phyloP scores from a whole-genome alignment of 2,888 invertebrate genomes.

The Cyclophora punctaria region DNA sequence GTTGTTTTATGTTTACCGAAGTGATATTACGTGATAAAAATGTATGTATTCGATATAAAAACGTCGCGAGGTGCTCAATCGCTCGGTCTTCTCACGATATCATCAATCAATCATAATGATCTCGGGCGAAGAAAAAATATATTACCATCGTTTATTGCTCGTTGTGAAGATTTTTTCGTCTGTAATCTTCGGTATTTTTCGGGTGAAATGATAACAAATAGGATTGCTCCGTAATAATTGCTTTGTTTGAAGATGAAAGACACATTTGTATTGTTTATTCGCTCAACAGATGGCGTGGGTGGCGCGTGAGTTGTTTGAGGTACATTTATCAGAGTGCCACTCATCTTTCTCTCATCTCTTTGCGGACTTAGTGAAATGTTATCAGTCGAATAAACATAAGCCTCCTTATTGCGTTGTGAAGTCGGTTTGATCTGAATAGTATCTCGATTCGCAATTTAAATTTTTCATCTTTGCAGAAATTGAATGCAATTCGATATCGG shows the following conservation, averaged over 20 bases:
- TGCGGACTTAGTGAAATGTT: too few species aligned
- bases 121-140: slow-evolving; percentile 20
- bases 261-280: slow-evolving; percentile 1
- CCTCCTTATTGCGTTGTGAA: too few species aligned
- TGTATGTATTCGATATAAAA: slow-evolving; percentile 13
- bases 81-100: slow-evolving; percentile 8
- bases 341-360: too few species aligned
- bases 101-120: slow-evolving; percentile 23
- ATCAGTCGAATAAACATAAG: too few species aligned
- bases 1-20: slow-evolving; percentile 4
- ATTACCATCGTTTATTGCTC: slow-evolving; percentile 18
- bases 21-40: slow-evolving; percentile 15
- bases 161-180: slow-evolving; percentile 7
- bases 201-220: slow-evolving; percentile 17
- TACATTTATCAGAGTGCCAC: too few species aligned
- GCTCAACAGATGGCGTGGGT: background rate
- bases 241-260: slow-evolving; percentile 1
- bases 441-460: background rate
- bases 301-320: too few species aligned
- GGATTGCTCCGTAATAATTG: slow-evolving; percentile 1
- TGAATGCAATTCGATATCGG: slow-evolving; percentile 1
- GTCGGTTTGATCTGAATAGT: background rate
- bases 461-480: background rate
- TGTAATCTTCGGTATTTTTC: slow-evolving; percentile 12
- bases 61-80: slow-evolving; percentile 12